Base-by-base conservation (phyloP, 2,888 invertebrate species). In the Protula sp. region DNA sequence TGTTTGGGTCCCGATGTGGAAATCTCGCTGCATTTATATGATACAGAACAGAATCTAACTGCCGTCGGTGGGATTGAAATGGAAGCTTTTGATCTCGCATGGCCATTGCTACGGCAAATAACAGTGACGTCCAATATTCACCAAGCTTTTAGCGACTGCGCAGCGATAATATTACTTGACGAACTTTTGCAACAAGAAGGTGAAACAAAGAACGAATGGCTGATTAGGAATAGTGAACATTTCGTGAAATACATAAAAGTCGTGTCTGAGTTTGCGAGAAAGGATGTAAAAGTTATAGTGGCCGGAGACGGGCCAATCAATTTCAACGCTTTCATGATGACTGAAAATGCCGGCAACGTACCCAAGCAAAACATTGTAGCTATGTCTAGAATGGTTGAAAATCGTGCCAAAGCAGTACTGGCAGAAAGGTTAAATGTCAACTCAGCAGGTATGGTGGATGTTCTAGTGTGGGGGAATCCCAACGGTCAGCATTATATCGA, bases 391-490 rank as follows among this genome's bases (percentile, higher is more conserved):
- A 45, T 72, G 59, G 55, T 77, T 3, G 80, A 79, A 65, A 76
- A 76, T 63, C 70, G 71, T 52, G 75, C 75, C 1, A 79, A 78
- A 59, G 69, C 74, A 30, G 69, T 79, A 2, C 64, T 79, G 30
- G 77, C 74, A 3, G 67, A 73, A 31, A 67, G 69, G 57, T 65
- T 79, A 22, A 66, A 68, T 3, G 74, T 80, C n/a, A 77, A 77
- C 61, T 65, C 73, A 3, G 69, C 72, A 38, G 72, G 73, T 26
- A 73, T 80, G 19, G 76, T 74, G 2, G 75, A 79, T 63, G 64
- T 78, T 3, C 67, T 77, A 14, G 65, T 79, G 5, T 80, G 80
- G 80, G 80, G 80, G 22, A 76, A 77, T 63, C 62, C 70, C 3
- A 72, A 67, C 59, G 73, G 75, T 2, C 65, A 61, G 26, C 47